Percentiles rank a stretch among this genome's conserved stretches.
Evolutionary conservation across 2,113 vertebrate species (phyloP).

Genomic region (Oceanodroma tethys): DNA sequence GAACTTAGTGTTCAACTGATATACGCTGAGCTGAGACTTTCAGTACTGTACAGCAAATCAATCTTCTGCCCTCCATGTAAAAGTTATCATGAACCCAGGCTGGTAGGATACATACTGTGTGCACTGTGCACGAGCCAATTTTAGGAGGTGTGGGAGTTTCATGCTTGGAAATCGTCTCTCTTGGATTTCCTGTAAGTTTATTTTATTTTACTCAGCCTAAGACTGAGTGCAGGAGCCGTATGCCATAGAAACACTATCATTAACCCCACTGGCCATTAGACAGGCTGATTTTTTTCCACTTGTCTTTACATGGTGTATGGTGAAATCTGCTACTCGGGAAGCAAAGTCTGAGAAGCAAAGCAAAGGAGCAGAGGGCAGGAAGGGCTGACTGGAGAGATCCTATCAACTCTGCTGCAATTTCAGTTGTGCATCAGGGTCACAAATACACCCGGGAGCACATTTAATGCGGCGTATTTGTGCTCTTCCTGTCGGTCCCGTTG

Average conservation of each 20-base stretch:
- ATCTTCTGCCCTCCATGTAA: background rate
- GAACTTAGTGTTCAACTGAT: background rate
- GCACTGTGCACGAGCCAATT: background rate
- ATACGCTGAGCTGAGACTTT: background rate
- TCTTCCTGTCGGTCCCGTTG: background rate
- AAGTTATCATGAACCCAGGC: background rate
- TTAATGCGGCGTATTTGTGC: fast-evolving
- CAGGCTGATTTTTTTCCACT: background rate
- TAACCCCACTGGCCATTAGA: background rate
- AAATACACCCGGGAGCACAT: background rate
- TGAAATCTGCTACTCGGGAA: background rate
- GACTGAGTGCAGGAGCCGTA: background rate
- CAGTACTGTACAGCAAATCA: background rate
- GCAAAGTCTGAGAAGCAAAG: background rate
- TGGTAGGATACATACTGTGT: background rate
- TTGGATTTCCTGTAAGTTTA: background rate
- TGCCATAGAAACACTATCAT: background rate
- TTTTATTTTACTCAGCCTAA: background rate
- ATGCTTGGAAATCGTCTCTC: background rate
- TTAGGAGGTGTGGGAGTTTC: background rate
- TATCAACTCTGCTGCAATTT: background rate
- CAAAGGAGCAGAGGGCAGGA: background rate
- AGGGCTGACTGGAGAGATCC: background rate
- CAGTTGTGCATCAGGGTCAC: background rate
- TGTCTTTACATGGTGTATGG: background rate